phyloP scores from a whole-genome alignment of 2,113 vertebrate genomes.

The Notechis scutatus region DNA sequence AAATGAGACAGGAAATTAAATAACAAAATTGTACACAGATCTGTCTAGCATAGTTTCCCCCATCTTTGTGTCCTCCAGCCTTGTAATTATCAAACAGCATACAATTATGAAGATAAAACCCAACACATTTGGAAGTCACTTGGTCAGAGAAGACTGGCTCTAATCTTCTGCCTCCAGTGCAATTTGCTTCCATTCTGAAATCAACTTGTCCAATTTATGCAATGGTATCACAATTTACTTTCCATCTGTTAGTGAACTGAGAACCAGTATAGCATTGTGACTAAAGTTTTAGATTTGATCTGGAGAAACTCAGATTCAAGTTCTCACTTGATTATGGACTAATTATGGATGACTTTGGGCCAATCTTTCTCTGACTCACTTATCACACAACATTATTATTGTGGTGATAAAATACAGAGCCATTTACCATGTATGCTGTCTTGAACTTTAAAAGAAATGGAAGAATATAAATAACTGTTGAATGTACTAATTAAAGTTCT shows the following conservation, averaged over 20 bases:
- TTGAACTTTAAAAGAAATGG: not conserved
- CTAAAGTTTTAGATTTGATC: not conserved
- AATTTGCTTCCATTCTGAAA: not conserved
- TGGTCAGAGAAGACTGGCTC: not conserved
- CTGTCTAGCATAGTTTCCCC: not conserved
- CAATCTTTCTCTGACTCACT: not conserved
- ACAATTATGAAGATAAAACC: not conserved
- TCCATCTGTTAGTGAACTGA: not conserved
- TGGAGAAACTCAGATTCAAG: not conserved
- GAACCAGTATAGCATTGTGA: not conserved
- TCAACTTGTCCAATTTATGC: not conserved
- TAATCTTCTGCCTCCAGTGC: not conserved
- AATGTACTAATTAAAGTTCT: not conserved
- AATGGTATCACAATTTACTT: not conserved
- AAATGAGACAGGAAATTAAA: not conserved
- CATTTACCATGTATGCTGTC: not conserved
- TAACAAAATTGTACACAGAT: not conserved
- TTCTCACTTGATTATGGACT: not conserved
- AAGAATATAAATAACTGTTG: not conserved
- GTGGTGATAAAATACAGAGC: not conserved
- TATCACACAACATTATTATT: not conserved
- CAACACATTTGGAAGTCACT: not conserved
- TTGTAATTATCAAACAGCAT: not conserved
- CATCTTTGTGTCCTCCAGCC: not conserved
- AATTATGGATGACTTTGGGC: not conserved